These are phyloP conservation scores for Limanda limanda DNA, from an alignment of 2,113 vertebrate species.

Conservation along the genomic window DNA sequence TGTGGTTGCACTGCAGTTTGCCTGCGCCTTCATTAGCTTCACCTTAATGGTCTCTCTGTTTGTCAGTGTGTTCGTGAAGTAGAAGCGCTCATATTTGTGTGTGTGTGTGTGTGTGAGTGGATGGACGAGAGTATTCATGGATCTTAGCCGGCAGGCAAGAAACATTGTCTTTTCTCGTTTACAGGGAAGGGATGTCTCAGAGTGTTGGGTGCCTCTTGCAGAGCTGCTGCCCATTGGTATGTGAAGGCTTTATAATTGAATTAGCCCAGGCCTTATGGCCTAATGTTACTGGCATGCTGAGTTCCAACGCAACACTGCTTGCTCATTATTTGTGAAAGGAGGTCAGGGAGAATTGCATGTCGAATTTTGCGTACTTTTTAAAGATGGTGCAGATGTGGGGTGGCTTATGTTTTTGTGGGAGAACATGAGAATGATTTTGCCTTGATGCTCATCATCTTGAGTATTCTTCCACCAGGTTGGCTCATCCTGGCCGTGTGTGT, in stretches of 20 bases:
- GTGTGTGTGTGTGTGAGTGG: not conserved
- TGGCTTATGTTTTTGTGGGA: not conserved
- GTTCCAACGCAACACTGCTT: conserved; percentile 34
- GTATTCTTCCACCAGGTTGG: not conserved
- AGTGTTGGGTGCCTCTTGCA: conserved; percentile 37
- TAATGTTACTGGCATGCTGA: conserved; percentile 52
- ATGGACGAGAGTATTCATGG: conserved; percentile 21
- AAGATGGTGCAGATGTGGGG: not conserved
- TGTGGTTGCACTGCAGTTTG: conserved; percentile 27
- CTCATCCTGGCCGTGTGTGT: not conserved
- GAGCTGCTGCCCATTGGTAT: conserved; percentile 56
- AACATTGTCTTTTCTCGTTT: conserved; percentile 50
- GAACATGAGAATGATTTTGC: not conserved
- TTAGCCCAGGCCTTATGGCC: conserved; percentile 61
- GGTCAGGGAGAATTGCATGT: conserved; percentile 38
- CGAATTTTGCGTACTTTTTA: not conserved
- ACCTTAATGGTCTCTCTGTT: not conserved
- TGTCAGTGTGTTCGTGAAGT: conserved; percentile 1
- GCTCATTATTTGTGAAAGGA: conserved; percentile 54
- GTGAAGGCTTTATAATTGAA: conserved; percentile 70
- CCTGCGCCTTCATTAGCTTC: not conserved
- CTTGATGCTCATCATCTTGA: not conserved
- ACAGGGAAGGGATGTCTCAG: conserved; percentile 38
- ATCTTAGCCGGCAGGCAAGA: conserved; percentile 36
- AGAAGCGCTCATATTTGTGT: conserved; percentile 10